Conservation (phyloP, 2,888 invertebrate genomes). For the Siphlonurus alternatus region DNA sequence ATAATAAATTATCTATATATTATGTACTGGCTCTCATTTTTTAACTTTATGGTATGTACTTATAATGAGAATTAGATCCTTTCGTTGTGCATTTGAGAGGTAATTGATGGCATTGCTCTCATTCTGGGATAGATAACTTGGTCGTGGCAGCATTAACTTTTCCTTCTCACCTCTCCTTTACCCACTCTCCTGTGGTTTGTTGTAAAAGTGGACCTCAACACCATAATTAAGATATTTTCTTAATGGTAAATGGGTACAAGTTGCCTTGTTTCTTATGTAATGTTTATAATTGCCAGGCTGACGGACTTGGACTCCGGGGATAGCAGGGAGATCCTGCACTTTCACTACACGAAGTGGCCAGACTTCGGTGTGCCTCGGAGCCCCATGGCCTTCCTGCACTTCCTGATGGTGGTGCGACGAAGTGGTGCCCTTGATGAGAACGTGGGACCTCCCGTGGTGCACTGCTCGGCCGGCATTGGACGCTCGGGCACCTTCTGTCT, state of each 20-base stretch:
- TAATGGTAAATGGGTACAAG: not conserved
- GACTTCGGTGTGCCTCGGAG: slow-evolving; percentile 90
- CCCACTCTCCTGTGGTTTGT: too few relatives aligned
- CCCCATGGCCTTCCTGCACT: slow-evolving; percentile 68
- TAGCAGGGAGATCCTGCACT: slow-evolving; percentile 67
- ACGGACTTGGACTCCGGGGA: slow-evolving; percentile 50
- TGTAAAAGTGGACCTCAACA: too few relatives aligned
- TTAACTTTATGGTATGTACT: too few relatives aligned
- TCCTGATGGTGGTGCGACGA: slow-evolving; percentile 55
- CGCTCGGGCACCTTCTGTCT: slow-evolving; percentile 93
- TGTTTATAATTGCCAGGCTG: slow-evolving; percentile 33
- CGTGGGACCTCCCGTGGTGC: slow-evolving; percentile 79
- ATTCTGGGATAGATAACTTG: too few relatives aligned
- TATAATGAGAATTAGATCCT: too few relatives aligned
- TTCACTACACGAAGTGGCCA: slow-evolving; percentile 93
- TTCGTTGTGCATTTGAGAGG: too few relatives aligned
- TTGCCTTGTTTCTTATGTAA: not conserved
- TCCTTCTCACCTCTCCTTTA: too few relatives aligned
- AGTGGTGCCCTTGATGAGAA: slow-evolving; percentile 58
- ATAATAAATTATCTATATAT: too few relatives aligned
- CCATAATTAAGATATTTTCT: too few relatives aligned
- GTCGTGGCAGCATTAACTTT: too few relatives aligned
- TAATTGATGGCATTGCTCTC: too few relatives aligned
- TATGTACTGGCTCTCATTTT: too few relatives aligned
- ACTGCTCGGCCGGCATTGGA: slow-evolving; percentile 95